phyloP scores from a whole-genome alignment of 2,113 vertebrate genomes.

The Micronycteris hirsuta region DNA sequence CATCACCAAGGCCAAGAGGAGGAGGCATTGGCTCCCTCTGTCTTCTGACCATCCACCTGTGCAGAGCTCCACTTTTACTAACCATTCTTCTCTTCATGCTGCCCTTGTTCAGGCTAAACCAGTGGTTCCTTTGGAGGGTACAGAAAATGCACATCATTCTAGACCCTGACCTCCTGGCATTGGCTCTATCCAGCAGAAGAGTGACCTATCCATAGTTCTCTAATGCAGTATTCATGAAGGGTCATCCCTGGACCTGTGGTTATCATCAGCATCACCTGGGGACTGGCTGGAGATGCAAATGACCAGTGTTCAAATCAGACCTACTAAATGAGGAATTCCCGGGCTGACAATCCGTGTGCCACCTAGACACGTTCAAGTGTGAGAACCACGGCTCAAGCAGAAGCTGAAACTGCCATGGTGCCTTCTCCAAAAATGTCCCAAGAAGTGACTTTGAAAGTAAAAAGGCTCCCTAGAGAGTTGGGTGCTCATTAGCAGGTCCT shows the following conservation, averaged over 20 bases:
- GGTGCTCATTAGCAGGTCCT: background rate
- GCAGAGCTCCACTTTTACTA: background rate
- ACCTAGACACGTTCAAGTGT: too few species aligned
- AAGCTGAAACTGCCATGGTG: background rate
- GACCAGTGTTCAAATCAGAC: background rate
- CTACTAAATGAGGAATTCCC: background rate
- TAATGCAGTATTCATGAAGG: background rate
- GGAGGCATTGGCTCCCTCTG: too few species aligned
- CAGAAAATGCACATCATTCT: background rate
- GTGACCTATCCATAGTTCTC: background rate
- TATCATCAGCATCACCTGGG: background rate
- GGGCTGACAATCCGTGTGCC: background rate
- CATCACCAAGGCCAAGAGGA: background rate
- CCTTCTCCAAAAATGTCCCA: background rate
- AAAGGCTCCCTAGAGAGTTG: background rate
- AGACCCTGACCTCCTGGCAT: background rate
- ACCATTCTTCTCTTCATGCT: background rate
- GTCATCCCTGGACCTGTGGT: background rate
- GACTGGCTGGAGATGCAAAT: background rate
- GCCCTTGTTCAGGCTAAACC: background rate
- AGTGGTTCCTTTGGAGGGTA: background rate
- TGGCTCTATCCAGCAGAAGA: background rate
- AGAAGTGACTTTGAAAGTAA: background rate
- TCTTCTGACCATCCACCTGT: background rate
- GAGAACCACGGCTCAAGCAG: background rate